phyloP scores from a whole-genome alignment of 92 coral and sea anemone genomes.

The Epizoanthus scotinus region DNA sequence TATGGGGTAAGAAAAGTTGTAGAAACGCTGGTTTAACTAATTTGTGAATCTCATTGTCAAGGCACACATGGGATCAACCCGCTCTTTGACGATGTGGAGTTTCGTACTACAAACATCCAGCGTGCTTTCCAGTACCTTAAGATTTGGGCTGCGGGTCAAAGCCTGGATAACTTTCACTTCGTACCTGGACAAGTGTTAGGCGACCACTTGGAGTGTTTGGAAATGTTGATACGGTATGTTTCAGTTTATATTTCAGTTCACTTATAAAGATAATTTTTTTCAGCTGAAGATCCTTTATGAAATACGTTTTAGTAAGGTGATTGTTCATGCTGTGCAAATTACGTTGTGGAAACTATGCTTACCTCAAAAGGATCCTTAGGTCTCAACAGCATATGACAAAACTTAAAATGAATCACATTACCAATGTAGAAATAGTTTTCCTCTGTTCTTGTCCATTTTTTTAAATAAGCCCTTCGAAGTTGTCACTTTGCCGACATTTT shows the following conservation, averaged over 20 bases:
- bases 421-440: no score
- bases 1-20: no score
- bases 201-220: constrained; percentile 79
- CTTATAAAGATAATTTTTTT: no score
- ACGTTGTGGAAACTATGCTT: no score
- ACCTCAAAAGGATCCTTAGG: no score
- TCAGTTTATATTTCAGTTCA: background rate
- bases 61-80: constrained; percentile 45
- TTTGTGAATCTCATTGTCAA: background rate
- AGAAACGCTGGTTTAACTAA: background rate
- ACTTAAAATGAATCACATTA: no score
- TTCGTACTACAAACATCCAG: constrained; percentile 71
- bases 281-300: background rate
- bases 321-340: no score
- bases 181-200: constrained; percentile 57
- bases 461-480: no score
- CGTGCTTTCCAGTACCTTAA: constrained; percentile 83
- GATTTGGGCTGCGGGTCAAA: constrained; percentile 52
- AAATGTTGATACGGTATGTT: constrained; percentile 62
- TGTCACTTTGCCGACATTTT: no score
- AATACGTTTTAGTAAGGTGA: no score
- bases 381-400: no score
- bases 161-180: constrained; percentile 66
- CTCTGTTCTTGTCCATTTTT: no score
- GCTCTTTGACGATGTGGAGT: constrained; percentile 68